Evolutionary conservation across 2,797 vertebrate species (phyloP), one percentile per base, ranked within the genome.

Genomic region (Tympanoctomys barrerae): DNA sequence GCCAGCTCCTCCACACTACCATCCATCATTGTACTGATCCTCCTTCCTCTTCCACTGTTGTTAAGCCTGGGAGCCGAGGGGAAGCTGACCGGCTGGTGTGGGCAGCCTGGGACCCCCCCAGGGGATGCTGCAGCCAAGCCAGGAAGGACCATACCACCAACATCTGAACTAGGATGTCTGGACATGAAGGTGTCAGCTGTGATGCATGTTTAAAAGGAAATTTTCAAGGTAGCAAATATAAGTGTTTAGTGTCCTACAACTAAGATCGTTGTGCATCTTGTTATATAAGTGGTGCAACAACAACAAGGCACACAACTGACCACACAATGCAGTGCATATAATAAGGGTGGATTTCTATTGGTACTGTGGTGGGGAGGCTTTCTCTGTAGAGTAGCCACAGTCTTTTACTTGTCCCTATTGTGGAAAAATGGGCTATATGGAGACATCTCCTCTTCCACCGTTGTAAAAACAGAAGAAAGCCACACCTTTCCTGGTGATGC

Each of bases 181-280:
- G 99, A 99, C 99, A 99, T 99, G 99, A 99, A 99, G 99, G 99
- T 99, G 99, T 99, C 99, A 99, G 99, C 99, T 99, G 99, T 98
- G 99, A 99, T 98, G 99, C 99, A 97, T 99, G 99, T 99, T 99
- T 99, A 98, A 99, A 99, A 99, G 99, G 99, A 98, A 99, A 99
- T 98, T 99, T 99, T 97, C 98, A 99, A 98, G 99, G 99, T 97
- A 99, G 99, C 95, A 96, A 99, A 98, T 99, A 99, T 98, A 99
- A 99, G 99, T 99, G 99, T 99, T 99, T 99, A 99, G 99, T 99
- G 98, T 99, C 99, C 99, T 99, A 99, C 99, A 99, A 99, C 99
- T 99, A 99, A 99, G 99, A 99, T 98, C 96, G 99, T 95, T 99
- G 99, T 82, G 99, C 99, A 83, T 99, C 99, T 98, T 99, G 99